A percentile compares a stretch with the other conserved stretches of the same genome.
Evolutionary conservation across 2,888 invertebrate genomes (phyloP).

Genomic region (Brenthis daphne): DNA sequence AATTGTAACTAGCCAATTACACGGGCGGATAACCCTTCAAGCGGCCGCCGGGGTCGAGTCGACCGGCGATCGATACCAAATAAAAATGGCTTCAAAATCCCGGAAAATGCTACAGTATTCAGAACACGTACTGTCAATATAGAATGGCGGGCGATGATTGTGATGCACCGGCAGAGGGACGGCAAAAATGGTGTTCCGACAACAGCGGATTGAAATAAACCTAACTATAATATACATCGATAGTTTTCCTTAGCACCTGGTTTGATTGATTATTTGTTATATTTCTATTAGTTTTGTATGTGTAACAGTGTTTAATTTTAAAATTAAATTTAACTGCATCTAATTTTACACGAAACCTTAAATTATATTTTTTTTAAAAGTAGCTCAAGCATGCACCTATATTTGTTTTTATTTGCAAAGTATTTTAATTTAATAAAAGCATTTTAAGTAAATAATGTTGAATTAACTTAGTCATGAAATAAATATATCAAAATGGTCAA

Average conservation of each 20-base stretch:
- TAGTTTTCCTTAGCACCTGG: slow-evolving; percentile 28
- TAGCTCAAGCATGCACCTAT: no score
- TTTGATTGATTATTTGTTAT: slow-evolving; percentile 11
- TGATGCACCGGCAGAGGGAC: slow-evolving; percentile 68
- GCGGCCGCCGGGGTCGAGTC: slow-evolving; percentile 50
- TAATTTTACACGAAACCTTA: not conserved
- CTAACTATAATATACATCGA: slow-evolving; percentile 34
- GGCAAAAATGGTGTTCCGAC: slow-evolving; percentile 59
- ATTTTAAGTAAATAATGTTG: no score
- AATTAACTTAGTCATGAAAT: no score
- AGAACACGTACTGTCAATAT: slow-evolving; percentile 78
- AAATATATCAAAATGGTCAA: no score
- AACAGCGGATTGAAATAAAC: slow-evolving; percentile 73
- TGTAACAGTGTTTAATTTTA: not conserved
- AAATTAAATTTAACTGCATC: not conserved
- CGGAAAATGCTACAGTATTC: slow-evolving; percentile 71
- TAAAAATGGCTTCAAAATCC: slow-evolving; percentile 77
- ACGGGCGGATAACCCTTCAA: slow-evolving; percentile 75
- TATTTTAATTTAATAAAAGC: no score
- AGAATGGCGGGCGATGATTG: slow-evolving; percentile 77
- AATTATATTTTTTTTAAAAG: no score
- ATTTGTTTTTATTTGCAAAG: no score
- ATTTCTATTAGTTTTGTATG: not conserved
- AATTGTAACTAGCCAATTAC: slow-evolving; percentile 80
- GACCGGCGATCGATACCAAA: slow-evolving; percentile 64